phyloP scores from a whole-genome alignment of 1,140 invertebrate species.

The Caenorhabditis latens region DNA sequence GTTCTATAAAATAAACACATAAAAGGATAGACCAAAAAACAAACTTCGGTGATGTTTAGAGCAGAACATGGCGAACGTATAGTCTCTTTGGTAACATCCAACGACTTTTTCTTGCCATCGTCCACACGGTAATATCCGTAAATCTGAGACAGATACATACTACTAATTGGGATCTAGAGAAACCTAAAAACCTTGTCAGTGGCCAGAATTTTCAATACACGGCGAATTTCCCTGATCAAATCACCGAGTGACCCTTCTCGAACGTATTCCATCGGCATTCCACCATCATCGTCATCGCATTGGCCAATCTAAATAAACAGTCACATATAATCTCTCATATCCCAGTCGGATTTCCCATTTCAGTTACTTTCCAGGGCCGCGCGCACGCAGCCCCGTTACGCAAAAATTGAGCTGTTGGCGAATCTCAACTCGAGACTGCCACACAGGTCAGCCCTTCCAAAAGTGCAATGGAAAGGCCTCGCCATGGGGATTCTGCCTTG shows the following conservation, averaged over 20 bases:
- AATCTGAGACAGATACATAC: slow-evolving; percentile 62
- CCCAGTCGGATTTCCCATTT: too few relatives aligned
- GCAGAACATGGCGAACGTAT: not conserved
- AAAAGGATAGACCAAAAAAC: not conserved
- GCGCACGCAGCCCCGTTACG: slow-evolving; percentile 36
- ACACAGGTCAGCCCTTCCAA: slow-evolving; percentile 38
- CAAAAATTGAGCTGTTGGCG: slow-evolving; percentile 48
- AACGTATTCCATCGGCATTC: slow-evolving; percentile 61
- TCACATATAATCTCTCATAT: too few relatives aligned
- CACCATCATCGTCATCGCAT: slow-evolving; percentile 68
- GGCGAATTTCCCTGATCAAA: slow-evolving; percentile 66
- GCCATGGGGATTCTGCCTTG: slow-evolving; percentile 22
- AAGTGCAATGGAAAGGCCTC: slow-evolving; percentile 46
- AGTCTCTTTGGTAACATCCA: slow-evolving; percentile 39
- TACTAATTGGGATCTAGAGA: too few relatives aligned
- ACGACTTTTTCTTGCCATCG: slow-evolving; percentile 55
- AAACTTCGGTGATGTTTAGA: slow-evolving; percentile 10
- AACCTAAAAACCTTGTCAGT: slow-evolving; percentile 67
- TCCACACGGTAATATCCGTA: slow-evolving; percentile 69
- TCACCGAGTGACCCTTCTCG: slow-evolving; percentile 65
- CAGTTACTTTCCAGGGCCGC: slow-evolving; percentile 11
- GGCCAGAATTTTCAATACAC: slow-evolving; percentile 67
- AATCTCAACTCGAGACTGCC: slow-evolving; percentile 50
- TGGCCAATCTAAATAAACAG: slow-evolving; percentile 43
- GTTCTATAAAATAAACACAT: not conserved